Evolutionary conservation across 2,797 vertebrate species (phyloP).

Genomic region (Menidia menidia): DNA sequence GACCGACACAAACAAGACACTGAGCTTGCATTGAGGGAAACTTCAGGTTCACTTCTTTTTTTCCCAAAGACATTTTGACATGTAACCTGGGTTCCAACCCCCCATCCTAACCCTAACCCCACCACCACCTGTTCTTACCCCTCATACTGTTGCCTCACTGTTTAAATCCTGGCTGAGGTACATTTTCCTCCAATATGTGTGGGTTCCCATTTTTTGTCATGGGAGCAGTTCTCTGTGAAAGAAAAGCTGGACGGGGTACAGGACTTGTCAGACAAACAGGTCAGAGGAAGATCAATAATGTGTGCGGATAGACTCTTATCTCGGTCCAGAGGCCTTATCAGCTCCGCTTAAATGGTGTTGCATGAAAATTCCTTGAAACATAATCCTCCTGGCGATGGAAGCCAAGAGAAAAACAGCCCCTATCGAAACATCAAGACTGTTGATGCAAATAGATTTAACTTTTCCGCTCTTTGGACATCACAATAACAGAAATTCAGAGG

Average conservation of each 20-base stretch:
- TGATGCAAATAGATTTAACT: constrained; percentile 68
- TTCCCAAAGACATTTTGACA: no score
- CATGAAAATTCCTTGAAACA: constrained; percentile 74
- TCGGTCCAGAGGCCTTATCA: constrained; percentile 73
- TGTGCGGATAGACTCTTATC: constrained; percentile 76
- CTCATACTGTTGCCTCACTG: neutral
- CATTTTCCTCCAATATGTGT: no score
- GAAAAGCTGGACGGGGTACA: constrained; percentile 66
- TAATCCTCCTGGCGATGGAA: constrained; percentile 66
- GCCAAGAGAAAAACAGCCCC: constrained; percentile 65
- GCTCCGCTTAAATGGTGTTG: constrained; percentile 74
- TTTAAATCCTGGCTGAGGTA: no score
- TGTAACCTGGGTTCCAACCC: no score
- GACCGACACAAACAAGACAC: no score
- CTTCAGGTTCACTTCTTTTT: no score
- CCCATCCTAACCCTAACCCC: no score
- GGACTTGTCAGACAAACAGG: constrained; percentile 77
- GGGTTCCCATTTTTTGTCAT: constrained; percentile 25
- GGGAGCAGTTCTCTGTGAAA: constrained; percentile 59
- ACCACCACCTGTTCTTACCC: neutral
- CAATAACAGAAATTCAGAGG: constrained; percentile 39
- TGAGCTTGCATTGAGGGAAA: no score
- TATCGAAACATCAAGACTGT: constrained; percentile 71
- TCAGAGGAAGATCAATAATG: constrained; percentile 77
- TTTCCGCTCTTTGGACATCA: constrained; percentile 60